Base-by-base conservation (phyloP, 2,888 invertebrate genomes). In the Aromia moschata region DNA sequence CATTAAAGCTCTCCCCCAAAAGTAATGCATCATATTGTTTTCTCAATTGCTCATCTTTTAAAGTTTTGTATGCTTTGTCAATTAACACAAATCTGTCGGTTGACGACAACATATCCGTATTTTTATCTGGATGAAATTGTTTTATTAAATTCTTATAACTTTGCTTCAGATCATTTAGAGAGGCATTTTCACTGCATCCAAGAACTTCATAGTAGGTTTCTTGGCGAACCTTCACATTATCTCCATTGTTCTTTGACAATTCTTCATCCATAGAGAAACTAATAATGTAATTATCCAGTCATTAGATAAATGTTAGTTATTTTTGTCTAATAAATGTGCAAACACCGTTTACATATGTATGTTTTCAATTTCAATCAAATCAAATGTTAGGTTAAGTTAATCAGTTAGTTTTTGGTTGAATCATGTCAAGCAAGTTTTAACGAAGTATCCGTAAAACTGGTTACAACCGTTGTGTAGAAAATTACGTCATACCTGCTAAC, bases 11-110 rank as follows among this genome's bases (percentile, higher is more conserved):
- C 18, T 81, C 80, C 74, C 89, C 86, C 52, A 83, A 79, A 54
- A 87, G 80, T 69, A 82, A 79, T 2, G 87, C 85, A 76, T 92
- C 89, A 73, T 92, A 92, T 67, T 85, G 83, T 75, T 84, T 87
- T 53, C 89, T 84, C 44, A 78, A 81, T 38, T 82, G 75, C 30
- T 85, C 82, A 76, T 91, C 84, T 71, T 86, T 84, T 37, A 92
- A 78, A 53, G 86, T 82, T 67, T 87, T 84, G 89, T 91, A 92
- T n/a, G 92, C 92, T 73, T 86, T 84, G 72, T 88, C 87, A 62
- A 92, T 84, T 45, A 77, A 74, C 56, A 83, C 76, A 77, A 87
- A 87, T 62, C 78, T 67, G 37, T 78, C 73, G 44, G 52, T 41
- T 16, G 58, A 54, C 2, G 44, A 18, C 25, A 33, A 45, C 18